Evolutionary conservation across 23 tunicate species (phyloP).

Genomic region (Aplidium turbinatum): DNA sequence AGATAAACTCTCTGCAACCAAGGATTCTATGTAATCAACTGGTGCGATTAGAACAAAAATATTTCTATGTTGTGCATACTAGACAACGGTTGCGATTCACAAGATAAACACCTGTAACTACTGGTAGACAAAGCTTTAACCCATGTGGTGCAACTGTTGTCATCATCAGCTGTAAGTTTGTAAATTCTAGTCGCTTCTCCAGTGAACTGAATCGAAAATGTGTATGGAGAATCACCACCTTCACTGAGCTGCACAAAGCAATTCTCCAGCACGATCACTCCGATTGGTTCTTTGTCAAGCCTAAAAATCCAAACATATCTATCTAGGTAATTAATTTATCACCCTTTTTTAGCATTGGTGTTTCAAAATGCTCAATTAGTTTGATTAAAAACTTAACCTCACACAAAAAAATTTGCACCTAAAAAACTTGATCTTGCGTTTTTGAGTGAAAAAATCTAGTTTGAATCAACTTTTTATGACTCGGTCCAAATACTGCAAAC

Average conservation of each 20-base stretch:
- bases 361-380: background rate
- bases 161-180: conserved; percentile 70
- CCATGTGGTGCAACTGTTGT: conserved; percentile 57
- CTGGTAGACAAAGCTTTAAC: conserved; percentile 51
- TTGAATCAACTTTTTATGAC: no score
- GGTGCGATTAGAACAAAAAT: no score
- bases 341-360: background rate
- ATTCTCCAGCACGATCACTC: conserved; percentile 67
- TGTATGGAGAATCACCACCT: conserved; percentile 74
- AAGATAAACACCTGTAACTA: conserved; percentile 61
- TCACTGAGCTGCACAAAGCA: conserved; percentile 74
- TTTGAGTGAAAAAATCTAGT: no score
- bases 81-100: no score
- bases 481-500: no score
- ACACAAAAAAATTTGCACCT: no score
- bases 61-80: no score
- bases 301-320: conserved; percentile 30
- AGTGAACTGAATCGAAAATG: conserved; percentile 66
- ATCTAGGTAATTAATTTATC: background rate
- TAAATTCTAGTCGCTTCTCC: conserved; percentile 58
- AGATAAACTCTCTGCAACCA: no score
- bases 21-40: no score
- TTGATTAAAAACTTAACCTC: no score
- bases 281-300: conserved; percentile 62
- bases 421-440: no score